A percentile compares a stretch with the other conserved stretches of the same genome.
phyloP scores from a whole-genome alignment of 2,113 vertebrate genomes.

The Scomber japonicus region DNA sequence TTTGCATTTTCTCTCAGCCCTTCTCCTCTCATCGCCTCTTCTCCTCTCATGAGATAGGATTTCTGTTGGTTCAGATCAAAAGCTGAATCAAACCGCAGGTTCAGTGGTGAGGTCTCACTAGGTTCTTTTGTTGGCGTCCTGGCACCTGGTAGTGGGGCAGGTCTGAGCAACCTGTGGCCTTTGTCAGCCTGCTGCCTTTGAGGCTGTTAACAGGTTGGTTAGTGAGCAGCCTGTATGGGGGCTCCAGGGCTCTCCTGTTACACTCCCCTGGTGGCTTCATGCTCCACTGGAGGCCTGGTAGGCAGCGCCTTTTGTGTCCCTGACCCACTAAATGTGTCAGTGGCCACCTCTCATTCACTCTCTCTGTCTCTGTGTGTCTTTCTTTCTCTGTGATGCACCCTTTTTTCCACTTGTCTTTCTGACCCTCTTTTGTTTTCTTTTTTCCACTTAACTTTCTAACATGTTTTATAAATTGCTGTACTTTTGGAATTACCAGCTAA shows the following conservation, averaged over 20 bases:
- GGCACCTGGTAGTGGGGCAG: conserved; percentile 73
- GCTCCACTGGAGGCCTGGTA: conserved; percentile 84
- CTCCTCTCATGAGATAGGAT: conserved; percentile 56
- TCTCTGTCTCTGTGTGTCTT: conserved; percentile 54
- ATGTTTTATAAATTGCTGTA: not conserved
- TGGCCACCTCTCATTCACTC: conserved; percentile 67
- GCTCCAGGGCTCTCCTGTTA: conserved; percentile 80
- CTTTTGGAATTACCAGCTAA: not conserved
- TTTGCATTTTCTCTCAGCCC: not conserved
- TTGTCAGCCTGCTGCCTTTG: conserved; percentile 68
- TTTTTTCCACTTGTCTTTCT: conserved; percentile 17
- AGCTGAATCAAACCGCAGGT: conserved; percentile 53
- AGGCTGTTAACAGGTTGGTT: conserved; percentile 62
- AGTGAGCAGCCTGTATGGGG: conserved; percentile 68
- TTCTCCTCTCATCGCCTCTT: conserved; percentile 1
- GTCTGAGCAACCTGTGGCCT: conserved; percentile 72
- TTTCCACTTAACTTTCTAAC: not conserved
- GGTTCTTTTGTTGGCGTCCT: conserved; percentile 67
- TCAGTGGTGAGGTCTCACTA: conserved; percentile 30
- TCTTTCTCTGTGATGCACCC: conserved; percentile 36
- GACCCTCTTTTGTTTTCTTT: not conserved
- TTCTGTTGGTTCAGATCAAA: conserved; percentile 59
- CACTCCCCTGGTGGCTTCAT: conserved; percentile 81
- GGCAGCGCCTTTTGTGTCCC: conserved; percentile 83
- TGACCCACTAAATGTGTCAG: conserved; percentile 85